Evolutionary conservation across 2,888 invertebrate genomes (phyloP).

Genomic region (Cantharis nigra): DNA sequence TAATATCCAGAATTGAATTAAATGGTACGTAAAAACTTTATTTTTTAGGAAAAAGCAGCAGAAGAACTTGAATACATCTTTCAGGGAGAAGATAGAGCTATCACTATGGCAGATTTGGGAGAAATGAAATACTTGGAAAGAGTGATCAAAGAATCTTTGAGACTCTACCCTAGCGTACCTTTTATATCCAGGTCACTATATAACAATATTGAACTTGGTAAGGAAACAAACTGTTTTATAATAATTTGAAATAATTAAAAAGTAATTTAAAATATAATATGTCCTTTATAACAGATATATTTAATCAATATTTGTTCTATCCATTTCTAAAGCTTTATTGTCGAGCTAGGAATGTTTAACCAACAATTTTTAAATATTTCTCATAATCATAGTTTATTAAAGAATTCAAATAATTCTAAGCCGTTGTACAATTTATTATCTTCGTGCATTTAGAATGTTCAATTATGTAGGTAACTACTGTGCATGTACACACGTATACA

Average conservation of each 20-base stretch:
- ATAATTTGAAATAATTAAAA: neutral
- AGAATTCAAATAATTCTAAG: neutral
- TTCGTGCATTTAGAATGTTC: neutral
- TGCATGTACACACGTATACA: neutral
- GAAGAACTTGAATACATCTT: slow-evolving; percentile 45
- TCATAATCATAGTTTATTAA: neutral
- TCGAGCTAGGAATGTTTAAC: too few species aligned
- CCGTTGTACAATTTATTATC: neutral
- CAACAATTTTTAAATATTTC: neutral
- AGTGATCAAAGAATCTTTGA: slow-evolving; percentile 46
- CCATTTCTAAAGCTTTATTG: too few species aligned
- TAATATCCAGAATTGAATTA: slow-evolving; percentile 4
- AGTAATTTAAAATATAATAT: too few species aligned
- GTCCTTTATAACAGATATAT: too few species aligned
- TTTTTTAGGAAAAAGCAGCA: slow-evolving; percentile 43
- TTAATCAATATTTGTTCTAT: too few species aligned
- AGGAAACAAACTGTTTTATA: neutral
- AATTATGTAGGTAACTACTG: neutral
- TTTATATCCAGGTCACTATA: slow-evolving; percentile 40
- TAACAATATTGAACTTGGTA: slow-evolving; percentile 43
- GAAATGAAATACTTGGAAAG: slow-evolving; percentile 49
- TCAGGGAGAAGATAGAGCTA: slow-evolving; percentile 35
- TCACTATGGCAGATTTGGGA: slow-evolving; percentile 40
- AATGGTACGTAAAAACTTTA: neutral
- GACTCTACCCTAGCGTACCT: slow-evolving; percentile 47